phyloP scores from a whole-genome alignment of 2,888 invertebrate species.

The Scelioninae gen. 2 region DNA sequence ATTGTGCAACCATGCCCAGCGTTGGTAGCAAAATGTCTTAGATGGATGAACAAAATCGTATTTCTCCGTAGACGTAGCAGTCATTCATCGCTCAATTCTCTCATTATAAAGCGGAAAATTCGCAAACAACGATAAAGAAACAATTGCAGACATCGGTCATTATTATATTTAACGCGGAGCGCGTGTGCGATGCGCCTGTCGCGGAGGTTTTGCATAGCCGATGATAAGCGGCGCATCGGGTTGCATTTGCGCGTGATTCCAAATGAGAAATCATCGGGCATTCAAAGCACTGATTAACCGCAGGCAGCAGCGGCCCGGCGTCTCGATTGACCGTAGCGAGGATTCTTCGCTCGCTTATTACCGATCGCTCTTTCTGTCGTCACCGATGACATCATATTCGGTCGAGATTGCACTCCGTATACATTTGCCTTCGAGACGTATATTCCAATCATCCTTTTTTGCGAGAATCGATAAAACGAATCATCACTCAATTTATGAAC shows the following conservation, averaged over 20 bases:
- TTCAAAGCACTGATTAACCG: slow-evolving; percentile 41
- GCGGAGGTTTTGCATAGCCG: slow-evolving; percentile 34
- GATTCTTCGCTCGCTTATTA: slow-evolving; percentile 46
- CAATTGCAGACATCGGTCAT: slow-evolving; percentile 40
- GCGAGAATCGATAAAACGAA: slow-evolving; percentile 11
- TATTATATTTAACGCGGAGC: slow-evolving; percentile 44
- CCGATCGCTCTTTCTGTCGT: slow-evolving; percentile 44
- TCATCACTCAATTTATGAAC: slow-evolving; percentile 14
- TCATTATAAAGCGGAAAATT: too few relatives aligned
- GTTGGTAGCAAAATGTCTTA: too few relatives aligned
- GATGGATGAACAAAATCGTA: too few relatives aligned
- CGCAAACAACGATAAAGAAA: slow-evolving; percentile 30
- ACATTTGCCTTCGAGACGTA: slow-evolving; percentile 19
- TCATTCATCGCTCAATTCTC: too few relatives aligned
- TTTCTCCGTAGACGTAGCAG: too few relatives aligned
- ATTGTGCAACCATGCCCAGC: too few relatives aligned
- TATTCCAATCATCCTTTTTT: slow-evolving; percentile 29
- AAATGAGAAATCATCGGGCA: slow-evolving; percentile 48
- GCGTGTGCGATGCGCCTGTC: slow-evolving; percentile 31
- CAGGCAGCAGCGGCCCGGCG: too few relatives aligned
- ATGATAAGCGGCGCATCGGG: slow-evolving; percentile 35
- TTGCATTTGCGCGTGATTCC: slow-evolving; percentile 37
- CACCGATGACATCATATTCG: slow-evolving; percentile 49
- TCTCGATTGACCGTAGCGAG: slow-evolving; percentile 34
- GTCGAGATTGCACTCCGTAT: slow-evolving; percentile 17